Evolutionary conservation across 2,888 invertebrate species (phyloP).

Genomic region (Platycheirus rosarum): DNA sequence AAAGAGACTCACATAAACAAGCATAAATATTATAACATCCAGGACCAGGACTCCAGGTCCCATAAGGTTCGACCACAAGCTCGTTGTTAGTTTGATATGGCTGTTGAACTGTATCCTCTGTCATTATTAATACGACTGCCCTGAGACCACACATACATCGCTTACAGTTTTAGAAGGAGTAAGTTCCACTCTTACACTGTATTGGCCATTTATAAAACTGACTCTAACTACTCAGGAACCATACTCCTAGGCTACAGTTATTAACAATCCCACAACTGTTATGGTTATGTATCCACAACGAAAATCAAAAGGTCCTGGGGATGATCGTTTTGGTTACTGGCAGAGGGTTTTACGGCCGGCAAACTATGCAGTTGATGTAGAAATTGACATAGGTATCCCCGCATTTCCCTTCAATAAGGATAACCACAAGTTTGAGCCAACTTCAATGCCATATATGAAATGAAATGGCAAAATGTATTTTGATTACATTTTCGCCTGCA

Average conservation of each 20-base stretch:
- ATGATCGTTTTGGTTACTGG: slow-evolving; percentile 24
- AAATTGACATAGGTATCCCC: slow-evolving; percentile 61
- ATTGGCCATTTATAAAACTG: slow-evolving; percentile 56
- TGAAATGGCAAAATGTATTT: background rate
- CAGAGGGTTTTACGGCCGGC: background rate
- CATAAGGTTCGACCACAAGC: slow-evolving; percentile 33
- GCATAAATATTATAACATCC: background rate
- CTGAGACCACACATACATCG: slow-evolving; percentile 35
- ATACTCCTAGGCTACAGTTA: slow-evolving; percentile 48
- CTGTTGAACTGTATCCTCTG: slow-evolving; percentile 53
- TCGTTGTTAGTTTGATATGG: slow-evolving; percentile 48
- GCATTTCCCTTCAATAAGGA: slow-evolving; percentile 51
- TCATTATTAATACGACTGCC: slow-evolving; percentile 68
- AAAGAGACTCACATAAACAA: background rate
- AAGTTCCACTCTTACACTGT: slow-evolving; percentile 12
- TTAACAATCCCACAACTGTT: slow-evolving; percentile 68
- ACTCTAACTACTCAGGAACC: slow-evolving; percentile 40
- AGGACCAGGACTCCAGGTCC: background rate
- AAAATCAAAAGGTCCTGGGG: slow-evolving; percentile 56
- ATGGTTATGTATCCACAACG: slow-evolving; percentile 65
- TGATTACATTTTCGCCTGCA: too few relatives aligned
- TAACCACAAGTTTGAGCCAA: slow-evolving; percentile 21
- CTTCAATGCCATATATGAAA: background rate
- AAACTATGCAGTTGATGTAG: slow-evolving; percentile 2
- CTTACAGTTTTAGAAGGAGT: background rate